Percentiles rank a stretch among this genome's conserved stretches.
Evolutionary conservation across 2,113 vertebrate species (phyloP).

Genomic region (Pogonocichla stellata): DNA sequence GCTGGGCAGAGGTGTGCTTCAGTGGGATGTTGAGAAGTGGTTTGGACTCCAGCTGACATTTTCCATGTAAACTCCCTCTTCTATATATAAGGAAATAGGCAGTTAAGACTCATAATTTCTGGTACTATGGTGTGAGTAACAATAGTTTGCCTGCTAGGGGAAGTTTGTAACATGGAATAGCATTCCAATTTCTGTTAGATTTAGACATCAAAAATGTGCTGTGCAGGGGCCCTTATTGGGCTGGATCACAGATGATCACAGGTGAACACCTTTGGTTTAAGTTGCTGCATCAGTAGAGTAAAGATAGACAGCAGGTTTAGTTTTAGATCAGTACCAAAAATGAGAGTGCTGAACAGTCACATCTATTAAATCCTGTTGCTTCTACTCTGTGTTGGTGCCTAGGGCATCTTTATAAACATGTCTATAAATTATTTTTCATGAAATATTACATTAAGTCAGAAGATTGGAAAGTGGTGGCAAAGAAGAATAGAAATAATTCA

Average conservation of each 20-base stretch:
- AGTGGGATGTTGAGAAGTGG: rapidly evolving
- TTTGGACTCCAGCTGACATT: not conserved
- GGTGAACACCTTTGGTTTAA: not conserved
- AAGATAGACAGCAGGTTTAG: not conserved
- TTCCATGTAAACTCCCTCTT: not conserved
- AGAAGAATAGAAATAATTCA: not conserved
- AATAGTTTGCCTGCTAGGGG: not conserved
- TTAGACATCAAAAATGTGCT: not conserved
- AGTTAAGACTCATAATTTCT: not conserved
- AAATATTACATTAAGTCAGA: not conserved
- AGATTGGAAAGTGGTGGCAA: not conserved
- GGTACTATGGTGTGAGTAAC: not conserved
- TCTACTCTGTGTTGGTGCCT: not conserved
- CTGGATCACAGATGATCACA: not conserved
- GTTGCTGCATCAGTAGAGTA: not conserved
- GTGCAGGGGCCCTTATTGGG: not conserved
- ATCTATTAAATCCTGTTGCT: not conserved
- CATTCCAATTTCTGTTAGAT: not conserved
- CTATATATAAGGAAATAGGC: not conserved
- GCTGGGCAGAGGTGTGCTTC: not conserved
- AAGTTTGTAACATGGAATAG: not conserved
- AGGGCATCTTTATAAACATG: not conserved
- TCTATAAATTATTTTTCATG: not conserved
- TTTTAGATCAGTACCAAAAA: not conserved
- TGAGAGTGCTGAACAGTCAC: not conserved